phyloP scores from a whole-genome alignment of 2,113 vertebrate genomes.

The Stercorarius parasiticus region DNA sequence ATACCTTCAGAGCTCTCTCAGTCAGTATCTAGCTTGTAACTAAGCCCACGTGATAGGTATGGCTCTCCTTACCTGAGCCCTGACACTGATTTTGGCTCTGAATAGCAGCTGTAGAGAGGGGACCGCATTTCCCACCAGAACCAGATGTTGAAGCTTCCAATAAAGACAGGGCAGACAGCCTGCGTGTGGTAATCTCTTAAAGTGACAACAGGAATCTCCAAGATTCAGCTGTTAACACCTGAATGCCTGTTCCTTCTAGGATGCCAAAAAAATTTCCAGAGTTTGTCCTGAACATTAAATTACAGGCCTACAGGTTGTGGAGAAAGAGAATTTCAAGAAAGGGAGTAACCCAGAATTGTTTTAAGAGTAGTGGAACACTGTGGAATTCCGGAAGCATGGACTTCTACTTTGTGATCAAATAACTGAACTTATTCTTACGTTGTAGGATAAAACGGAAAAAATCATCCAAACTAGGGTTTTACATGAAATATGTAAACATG shows the following conservation, averaged over 20 bases:
- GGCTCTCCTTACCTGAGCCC: not conserved
- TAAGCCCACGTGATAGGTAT: not conserved
- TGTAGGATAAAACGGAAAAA: not conserved
- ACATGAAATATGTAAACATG: not conserved
- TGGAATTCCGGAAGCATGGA: not conserved
- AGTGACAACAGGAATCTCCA: not conserved
- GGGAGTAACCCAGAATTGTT: not conserved
- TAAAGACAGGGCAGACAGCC: not conserved
- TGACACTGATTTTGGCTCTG: not conserved
- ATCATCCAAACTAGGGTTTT: not conserved
- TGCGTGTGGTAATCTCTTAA: not conserved
- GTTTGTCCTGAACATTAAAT: not conserved
- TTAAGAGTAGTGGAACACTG: not conserved
- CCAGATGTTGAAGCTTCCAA: not conserved
- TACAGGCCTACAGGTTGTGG: not conserved
- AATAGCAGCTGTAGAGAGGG: not conserved
- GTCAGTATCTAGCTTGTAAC: not conserved
- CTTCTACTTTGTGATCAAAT: not conserved
- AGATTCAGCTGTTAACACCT: not conserved
- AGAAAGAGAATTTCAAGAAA: not conserved
- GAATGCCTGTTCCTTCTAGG: not conserved
- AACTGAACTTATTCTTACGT: not conserved
- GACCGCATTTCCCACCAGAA: not conserved
- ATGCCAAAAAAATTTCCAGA: not conserved
- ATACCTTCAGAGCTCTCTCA: not conserved